These are phyloP conservation scores for Nomada goodeniana DNA, from an alignment of 2,888 invertebrate genomes.

Conservation along the genomic window DNA sequence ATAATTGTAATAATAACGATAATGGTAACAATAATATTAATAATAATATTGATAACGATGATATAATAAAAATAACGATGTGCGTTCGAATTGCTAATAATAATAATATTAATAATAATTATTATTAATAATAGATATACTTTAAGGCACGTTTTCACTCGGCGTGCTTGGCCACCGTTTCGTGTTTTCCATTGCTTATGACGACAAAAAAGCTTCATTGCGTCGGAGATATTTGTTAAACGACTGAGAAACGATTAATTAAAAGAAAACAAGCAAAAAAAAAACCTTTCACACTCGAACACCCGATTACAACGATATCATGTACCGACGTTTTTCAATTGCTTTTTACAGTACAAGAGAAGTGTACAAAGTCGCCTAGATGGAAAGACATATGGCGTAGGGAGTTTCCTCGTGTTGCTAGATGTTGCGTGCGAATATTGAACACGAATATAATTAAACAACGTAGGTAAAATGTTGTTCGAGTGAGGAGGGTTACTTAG, in stretches of 20 bases:
- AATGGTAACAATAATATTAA: constrained; percentile 51
- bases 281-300: constrained; percentile 9
- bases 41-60: constrained; percentile 42
- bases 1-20: constrained; percentile 48
- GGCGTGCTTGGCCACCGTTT: constrained; percentile 34
- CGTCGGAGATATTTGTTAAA: neutral
- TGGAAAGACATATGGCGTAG: neutral
- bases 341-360: neutral
- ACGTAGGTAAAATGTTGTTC: constrained; percentile 13
- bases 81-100: constrained; percentile 58
- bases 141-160: constrained; percentile 45
- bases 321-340: constrained; percentile 3
- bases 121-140: constrained; percentile 35
- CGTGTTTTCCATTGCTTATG: constrained; percentile 9
- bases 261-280: neutral
- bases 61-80: constrained; percentile 48
- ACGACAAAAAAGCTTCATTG: neutral
- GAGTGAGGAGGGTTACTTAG: constrained; percentile 31
- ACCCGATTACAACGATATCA: constrained; percentile 31
- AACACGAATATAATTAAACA: constrained; percentile 6
- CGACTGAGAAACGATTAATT: constrained; percentile 1
- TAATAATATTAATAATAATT: constrained; percentile 53
- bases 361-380: constrained; percentile 11
- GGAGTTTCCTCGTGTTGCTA: neutral
- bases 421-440: neutral